These are phyloP conservation scores for Gymnobelideus leadbeateri DNA, from an alignment of 2,113 vertebrate species.

Conservation along the genomic window DNA sequence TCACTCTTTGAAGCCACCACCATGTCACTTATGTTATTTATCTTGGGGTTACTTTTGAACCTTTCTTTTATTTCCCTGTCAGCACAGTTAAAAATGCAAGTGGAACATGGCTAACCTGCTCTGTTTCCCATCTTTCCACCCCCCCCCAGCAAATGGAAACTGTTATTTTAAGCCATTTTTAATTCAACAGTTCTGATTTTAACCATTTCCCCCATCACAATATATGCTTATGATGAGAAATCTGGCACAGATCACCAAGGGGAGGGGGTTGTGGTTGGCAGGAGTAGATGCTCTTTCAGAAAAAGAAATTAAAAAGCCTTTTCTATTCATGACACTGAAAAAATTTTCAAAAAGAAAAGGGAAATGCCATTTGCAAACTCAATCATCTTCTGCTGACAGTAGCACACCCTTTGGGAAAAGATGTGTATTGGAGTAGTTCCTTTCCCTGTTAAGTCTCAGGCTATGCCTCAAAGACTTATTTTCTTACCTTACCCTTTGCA, in stretches of 20 bases:
- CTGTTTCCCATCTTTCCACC: constrained; percentile 34
- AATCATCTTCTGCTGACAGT: constrained; percentile 77
- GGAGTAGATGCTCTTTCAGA: constrained; percentile 43
- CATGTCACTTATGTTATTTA: background rate
- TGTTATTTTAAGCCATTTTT: constrained; percentile 37
- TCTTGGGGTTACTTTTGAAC: background rate
- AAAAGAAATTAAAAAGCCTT: background rate
- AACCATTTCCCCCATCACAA: constrained; percentile 7
- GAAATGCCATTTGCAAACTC: constrained; percentile 79
- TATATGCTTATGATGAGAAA: constrained; percentile 60
- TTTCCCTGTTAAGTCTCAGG: constrained; percentile 67
- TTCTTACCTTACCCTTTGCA: constrained; percentile 53
- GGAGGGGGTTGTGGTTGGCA: constrained; percentile 54
- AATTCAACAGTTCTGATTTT: constrained; percentile 30
- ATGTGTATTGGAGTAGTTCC: constrained; percentile 62
- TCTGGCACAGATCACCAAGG: constrained; percentile 17
- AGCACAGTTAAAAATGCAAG: constrained; percentile 15
- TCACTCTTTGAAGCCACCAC: background rate
- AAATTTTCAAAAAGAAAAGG: constrained; percentile 51
- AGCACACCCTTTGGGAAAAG: constrained; percentile 66
- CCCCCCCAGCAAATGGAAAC: constrained; percentile 12
- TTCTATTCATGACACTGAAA: constrained; percentile 69
- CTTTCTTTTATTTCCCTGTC: background rate
- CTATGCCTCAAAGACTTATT: constrained; percentile 57
- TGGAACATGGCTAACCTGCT: constrained; percentile 5